Evolutionary conservation across 2,797 vertebrate species (phyloP).

Genomic region (Malurus splendens): DNA sequence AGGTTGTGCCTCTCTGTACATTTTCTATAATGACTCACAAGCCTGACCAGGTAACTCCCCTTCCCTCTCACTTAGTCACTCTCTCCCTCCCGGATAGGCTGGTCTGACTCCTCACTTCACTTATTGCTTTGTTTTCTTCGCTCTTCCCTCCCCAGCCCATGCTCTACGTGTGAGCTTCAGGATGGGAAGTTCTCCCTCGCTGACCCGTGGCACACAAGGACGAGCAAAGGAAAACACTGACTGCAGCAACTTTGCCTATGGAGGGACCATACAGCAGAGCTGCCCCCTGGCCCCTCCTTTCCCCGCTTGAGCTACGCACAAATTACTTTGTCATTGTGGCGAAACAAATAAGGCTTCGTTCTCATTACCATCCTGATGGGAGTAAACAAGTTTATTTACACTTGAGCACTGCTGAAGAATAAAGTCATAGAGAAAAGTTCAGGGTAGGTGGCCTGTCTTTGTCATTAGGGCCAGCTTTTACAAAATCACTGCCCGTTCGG

Average conservation of each 20-base stretch:
- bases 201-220: not conserved
- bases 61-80: slow-evolving; percentile 38
- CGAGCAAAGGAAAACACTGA: slow-evolving; percentile 30
- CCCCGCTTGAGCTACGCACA: slow-evolving; percentile 15
- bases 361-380: slow-evolving; percentile 66
- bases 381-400: slow-evolving; percentile 77
- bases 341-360: slow-evolving; percentile 72
- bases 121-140: not conserved
- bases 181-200: slow-evolving; percentile 17
- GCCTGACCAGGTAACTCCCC: slow-evolving; percentile 43
- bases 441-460: slow-evolving; percentile 70
- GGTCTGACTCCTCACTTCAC: not conserved
- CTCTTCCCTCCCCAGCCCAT: not conserved
- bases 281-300: not conserved
- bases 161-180: not conserved
- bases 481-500: slow-evolving; percentile 39
- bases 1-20: slow-evolving; percentile 18
- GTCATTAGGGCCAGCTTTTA: slow-evolving; percentile 54
- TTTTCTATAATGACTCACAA: slow-evolving; percentile 42
- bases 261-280: slow-evolving; percentile 36
- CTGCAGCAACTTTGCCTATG: slow-evolving; percentile 21
- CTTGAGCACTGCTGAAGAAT: slow-evolving; percentile 70
- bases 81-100: slow-evolving; percentile 17
- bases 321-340: slow-evolving; percentile 67
- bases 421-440: slow-evolving; percentile 65